phyloP scores from a whole-genome alignment of 2,888 invertebrate species.

The Pyrrhosoma nymphula region DNA sequence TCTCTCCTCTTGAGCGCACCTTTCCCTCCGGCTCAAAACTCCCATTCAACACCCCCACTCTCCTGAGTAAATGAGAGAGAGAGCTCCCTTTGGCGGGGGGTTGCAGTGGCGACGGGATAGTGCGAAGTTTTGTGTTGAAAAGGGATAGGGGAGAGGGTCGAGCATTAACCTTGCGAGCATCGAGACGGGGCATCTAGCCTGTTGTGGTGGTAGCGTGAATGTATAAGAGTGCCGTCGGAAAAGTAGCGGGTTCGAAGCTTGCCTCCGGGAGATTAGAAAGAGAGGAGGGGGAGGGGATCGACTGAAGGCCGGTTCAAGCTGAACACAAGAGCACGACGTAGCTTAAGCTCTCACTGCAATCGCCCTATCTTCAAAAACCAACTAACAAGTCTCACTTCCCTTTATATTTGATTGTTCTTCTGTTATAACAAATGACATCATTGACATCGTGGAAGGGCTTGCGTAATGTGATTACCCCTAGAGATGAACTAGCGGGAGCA shows the following conservation, averaged over 20 bases:
- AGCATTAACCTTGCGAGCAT: not conserved
- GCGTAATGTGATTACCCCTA: too few relatives aligned
- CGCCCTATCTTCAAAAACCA: too few relatives aligned
- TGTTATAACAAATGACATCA: too few relatives aligned
- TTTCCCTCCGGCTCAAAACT: not conserved
- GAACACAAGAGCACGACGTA: too few relatives aligned
- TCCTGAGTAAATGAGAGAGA: not conserved
- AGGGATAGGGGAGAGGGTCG: not conserved
- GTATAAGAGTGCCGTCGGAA: constrained; percentile 26
- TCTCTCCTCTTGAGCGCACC: not conserved
- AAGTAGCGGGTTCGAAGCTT: constrained; percentile 36
- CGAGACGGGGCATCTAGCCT: not conserved
- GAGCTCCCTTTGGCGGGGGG: not conserved
- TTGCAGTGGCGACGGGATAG: not conserved
- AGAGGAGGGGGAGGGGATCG: not conserved
- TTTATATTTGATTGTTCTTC: too few relatives aligned
- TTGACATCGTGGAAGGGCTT: too few relatives aligned
- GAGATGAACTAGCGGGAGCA: too few relatives aligned
- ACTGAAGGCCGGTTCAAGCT: not conserved
- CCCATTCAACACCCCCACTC: constrained; percentile 8
- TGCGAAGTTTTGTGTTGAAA: not conserved
- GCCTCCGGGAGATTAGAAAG: constrained; percentile 26
- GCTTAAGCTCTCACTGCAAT: too few relatives aligned
- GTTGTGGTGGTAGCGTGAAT: constrained; percentile 21
- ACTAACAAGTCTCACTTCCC: too few relatives aligned